phyloP scores from a whole-genome alignment of 2,797 vertebrate species.

The Megaceryle alcyon region DNA sequence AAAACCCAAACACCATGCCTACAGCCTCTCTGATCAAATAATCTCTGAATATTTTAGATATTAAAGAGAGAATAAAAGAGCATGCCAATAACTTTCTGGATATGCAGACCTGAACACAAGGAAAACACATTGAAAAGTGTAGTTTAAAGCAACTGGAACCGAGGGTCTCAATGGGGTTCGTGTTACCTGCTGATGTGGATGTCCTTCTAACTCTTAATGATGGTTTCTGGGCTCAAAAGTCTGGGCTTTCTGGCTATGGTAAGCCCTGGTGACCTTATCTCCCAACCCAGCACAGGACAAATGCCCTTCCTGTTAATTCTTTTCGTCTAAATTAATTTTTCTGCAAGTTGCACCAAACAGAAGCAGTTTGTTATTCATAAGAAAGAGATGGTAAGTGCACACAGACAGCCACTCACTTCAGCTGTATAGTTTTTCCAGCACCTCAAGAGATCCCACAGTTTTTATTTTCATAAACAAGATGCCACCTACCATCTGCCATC shows the following conservation, averaged over 20 bases:
- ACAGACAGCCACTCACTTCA: slow-evolving; percentile 14
- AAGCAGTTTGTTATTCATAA: neutral
- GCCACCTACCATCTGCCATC: slow-evolving; percentile 55
- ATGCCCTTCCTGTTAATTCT: neutral
- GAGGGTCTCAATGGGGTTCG: neutral
- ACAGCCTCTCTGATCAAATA: neutral
- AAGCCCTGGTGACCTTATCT: neutral
- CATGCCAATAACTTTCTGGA: neutral
- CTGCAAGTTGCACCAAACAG: neutral
- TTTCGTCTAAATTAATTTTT: neutral
- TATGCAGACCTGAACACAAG: neutral
- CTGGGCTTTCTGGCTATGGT: neutral
- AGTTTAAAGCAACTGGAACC: neutral
- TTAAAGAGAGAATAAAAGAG: neutral
- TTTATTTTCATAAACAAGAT: slow-evolving; percentile 59
- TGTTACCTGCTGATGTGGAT: fast-evolving
- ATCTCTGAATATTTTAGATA: neutral
- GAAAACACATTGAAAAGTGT: fast-evolving
- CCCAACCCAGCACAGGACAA: neutral
- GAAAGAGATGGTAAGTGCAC: neutral
- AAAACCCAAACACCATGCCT: neutral
- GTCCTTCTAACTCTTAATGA: neutral
- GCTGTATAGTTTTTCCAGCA: neutral
- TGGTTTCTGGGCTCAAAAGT: neutral
- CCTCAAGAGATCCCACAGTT: slow-evolving; percentile 34